Evolutionary conservation across 2,113 vertebrate genomes (phyloP).

Genomic region (Marmota flaviventris): DNA sequence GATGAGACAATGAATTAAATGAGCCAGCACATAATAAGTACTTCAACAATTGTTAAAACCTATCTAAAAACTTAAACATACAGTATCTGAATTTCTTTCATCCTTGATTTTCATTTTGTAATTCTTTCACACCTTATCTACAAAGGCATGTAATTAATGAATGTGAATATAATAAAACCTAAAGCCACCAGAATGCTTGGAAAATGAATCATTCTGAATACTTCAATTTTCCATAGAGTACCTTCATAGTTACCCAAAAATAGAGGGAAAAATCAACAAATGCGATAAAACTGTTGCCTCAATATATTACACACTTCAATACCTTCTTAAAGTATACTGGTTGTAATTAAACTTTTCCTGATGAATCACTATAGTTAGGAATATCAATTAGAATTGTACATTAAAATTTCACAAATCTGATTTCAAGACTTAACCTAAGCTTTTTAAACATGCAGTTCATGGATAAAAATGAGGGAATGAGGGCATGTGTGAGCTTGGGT

Average conservation of each 20-base stretch:
- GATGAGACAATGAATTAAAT: constrained; percentile 12
- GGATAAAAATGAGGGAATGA: not conserved
- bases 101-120: constrained; percentile 41
- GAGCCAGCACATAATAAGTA: not conserved
- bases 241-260: not conserved
- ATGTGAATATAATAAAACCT: constrained; percentile 2
- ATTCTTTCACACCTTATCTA: constrained; percentile 24
- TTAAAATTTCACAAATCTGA: not conserved
- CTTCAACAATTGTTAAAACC: constrained; percentile 14
- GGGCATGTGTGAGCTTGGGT: not conserved
- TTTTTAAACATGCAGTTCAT: not conserved
- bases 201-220: constrained; percentile 29
- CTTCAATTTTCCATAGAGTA: constrained; percentile 1
- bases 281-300: constrained; percentile 9
- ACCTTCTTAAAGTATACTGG: constrained; percentile 3
- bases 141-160: constrained; percentile 21
- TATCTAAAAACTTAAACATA: constrained; percentile 23
- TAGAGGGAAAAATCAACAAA: not conserved
- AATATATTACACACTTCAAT: not conserved
- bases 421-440: not conserved
- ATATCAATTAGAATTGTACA: constrained; percentile 5
- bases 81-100: constrained; percentile 32
- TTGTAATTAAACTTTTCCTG: constrained; percentile 35
- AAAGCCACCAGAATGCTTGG: not conserved
- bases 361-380: constrained; percentile 6